These are phyloP conservation scores for Catostomus latipinnis DNA, from an alignment of 2,797 vertebrate genomes.

Conservation along the genomic window DNA sequence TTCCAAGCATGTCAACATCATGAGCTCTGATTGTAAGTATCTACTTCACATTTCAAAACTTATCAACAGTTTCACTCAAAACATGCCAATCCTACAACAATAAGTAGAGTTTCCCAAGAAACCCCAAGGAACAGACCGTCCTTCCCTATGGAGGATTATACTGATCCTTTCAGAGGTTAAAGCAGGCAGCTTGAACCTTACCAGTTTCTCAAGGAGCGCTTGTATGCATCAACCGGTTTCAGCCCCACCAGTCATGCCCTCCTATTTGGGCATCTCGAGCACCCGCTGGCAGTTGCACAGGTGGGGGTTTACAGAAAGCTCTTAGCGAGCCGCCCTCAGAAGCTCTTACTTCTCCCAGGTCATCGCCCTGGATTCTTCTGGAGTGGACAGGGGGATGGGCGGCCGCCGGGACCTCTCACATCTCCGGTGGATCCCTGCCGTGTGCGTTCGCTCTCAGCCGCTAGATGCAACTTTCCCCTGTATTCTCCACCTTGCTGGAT, in stretches of 20 bases:
- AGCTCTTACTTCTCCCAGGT: slow-evolving; percentile 56
- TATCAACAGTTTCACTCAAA: background rate
- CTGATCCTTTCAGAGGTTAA: slow-evolving; percentile 31
- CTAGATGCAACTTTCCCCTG: slow-evolving; percentile 54
- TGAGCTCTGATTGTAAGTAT: background rate
- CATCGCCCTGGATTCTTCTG: slow-evolving; percentile 54
- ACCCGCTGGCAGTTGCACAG: slow-evolving; percentile 23
- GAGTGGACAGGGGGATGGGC: slow-evolving; percentile 38
- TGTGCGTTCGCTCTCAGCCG: slow-evolving; percentile 22
- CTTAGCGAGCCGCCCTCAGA: slow-evolving; percentile 61
- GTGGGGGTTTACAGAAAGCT: slow-evolving; percentile 70
- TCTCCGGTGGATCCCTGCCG: slow-evolving; percentile 44
- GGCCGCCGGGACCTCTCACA: slow-evolving; percentile 53
- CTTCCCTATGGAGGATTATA: background rate
- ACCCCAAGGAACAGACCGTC: background rate
- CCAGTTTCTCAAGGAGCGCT: slow-evolving; percentile 53
- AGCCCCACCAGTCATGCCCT: slow-evolving; percentile 48
- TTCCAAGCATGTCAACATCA: slow-evolving; percentile 6
- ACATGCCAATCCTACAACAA: slow-evolving; percentile 1
- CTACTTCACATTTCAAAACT: slow-evolving; percentile 7
- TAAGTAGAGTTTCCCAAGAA: background rate
- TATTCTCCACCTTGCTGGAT: slow-evolving; percentile 36
- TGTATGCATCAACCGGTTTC: slow-evolving; percentile 53
- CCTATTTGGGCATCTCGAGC: slow-evolving; percentile 40
- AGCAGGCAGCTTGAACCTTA: slow-evolving; percentile 51